Evolutionary conservation across 2,113 vertebrate genomes (phyloP), one percentile per base, ranked within the genome.

Genomic region (Corydoras sp.): DNA sequence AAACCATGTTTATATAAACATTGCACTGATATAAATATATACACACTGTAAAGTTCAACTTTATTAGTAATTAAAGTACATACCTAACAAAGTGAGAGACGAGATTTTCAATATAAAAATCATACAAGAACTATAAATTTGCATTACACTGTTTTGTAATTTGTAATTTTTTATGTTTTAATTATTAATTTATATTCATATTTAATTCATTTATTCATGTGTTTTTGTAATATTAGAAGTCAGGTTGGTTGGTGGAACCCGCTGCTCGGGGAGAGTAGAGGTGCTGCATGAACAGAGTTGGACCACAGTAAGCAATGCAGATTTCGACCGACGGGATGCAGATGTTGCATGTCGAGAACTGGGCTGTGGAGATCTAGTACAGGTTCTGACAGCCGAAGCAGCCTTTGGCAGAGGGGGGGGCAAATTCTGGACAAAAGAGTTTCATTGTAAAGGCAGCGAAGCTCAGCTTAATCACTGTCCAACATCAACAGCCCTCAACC

Each of bases 371-470:
- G 50, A 24, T 71, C 69, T 69, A 67, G 64, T 31, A 66, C 10
- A 75, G 32, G 9, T 75, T 30, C 62, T 56, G n/a, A 29, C 56
- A 54, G 14, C 29, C 56, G 62, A 35, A 35, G 6, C 58, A 56
- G 31, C 13, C 12, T 68, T 68, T 72, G 69, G 69, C 13, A 71
- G 55, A 53, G 29, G 67, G 14, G 48, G 6, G 32, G 32, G 32
- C 32, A 35, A 35, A 35, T 35, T 35, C 32, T 35, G 58, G 76
- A 53, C 68, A 68, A 24, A 72, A 56, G 48, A 75, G 51, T 66
- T 78, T 60, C 64, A 72, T 10, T 78, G 77, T 15, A 66, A 3
- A 53, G 73, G 77, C 58, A 69, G 58, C 2, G 77, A 79, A 32
- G 65, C 64, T 50, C 60, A 72, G 35, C 32, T 73, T 60, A 30